Evolutionary conservation across 2,888 invertebrate species (phyloP).

Genomic region (Drosophila seclusa): DNA sequence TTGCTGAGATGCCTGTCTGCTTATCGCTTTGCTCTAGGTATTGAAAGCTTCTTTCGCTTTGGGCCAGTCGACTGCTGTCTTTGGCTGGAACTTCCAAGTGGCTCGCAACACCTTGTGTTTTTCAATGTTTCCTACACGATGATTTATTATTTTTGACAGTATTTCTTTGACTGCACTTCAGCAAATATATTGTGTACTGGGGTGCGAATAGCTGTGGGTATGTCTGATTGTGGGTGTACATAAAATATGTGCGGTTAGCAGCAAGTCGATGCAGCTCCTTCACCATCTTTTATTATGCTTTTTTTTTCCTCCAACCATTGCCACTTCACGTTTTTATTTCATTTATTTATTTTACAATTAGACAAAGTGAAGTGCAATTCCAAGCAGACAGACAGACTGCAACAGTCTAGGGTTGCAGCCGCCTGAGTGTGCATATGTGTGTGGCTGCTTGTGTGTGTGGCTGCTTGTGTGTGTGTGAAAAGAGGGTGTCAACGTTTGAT

Average conservation of each 20-base stretch:
- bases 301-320: conserved; percentile 1
- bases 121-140: conserved; percentile 56
- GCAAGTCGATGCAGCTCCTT: conserved; percentile 23
- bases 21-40: conserved; percentile 67
- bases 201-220: neutral
- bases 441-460: neutral
- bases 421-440: conserved; percentile 12
- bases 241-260: conserved; percentile 42
- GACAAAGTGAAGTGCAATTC: conserved; percentile 72
- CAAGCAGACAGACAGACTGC: conserved; percentile 26
- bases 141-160: conserved; percentile 74
- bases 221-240: conserved; percentile 5
- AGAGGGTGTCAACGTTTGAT: conserved; percentile 31
- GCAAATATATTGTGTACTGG: conserved; percentile 13
- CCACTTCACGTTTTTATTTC: conserved; percentile 67
- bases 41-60: conserved; percentile 60
- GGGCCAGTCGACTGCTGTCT: conserved; percentile 33
- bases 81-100: conserved; percentile 24
- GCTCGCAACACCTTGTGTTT: conserved; percentile 37
- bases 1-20: conserved; percentile 36
- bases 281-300: conserved; percentile 59
- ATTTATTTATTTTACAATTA: conserved; percentile 79
- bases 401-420: conserved; percentile 27
- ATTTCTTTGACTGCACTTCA: conserved; percentile 30
- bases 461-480: conserved; percentile 10